Evolutionary conservation across 2,797 vertebrate species (phyloP), one percentile per base, ranked within the genome.

Genomic region (Peromyscus eremicus): DNA sequence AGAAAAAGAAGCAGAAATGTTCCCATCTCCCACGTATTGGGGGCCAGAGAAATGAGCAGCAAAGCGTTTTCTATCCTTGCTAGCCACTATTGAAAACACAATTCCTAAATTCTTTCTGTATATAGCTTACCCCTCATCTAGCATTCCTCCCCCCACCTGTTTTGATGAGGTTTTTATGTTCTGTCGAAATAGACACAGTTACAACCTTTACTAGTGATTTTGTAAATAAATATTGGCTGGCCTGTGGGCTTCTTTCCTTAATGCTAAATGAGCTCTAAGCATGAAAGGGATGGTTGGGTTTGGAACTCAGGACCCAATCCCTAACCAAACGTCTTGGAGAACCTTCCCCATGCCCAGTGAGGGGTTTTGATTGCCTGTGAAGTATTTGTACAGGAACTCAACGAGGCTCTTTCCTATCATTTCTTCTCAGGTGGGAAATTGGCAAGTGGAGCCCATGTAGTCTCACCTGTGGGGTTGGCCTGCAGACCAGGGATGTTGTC

Each of bases 391-490:
- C 82, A 92, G 16, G 27, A 95, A 43, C 86, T 97, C 76, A 98
- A 57, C 10, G 43, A 95, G 97, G 96, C 40, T 40, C 92, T 93
- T 55, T 98, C 29, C 85, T 87, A 75, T 96, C 37, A 71, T 79
- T 89, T 96, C 94, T 98, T 94, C 92, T 95, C 98, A 99, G 99
- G 97, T 99, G 99, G 99, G 99, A 99, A 97, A 98, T 98, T 81
- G 99, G 99, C 75, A 98, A 98, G 60, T 99, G 99, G 99, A 99
- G 99, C 91, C 98, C 98, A 6, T 99, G 99, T 97, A 99, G 99
- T 77, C 99, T 99, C 92, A 99, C 99, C 29, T 99, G 99, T 94
- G 99, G 99, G 4, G 99, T 99, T 71, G 99, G 99, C 92, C 98
- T 99, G 71, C 99, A 99, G 98, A 99, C 99, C 84, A 99, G 99